phyloP scores from a whole-genome alignment of 2,888 invertebrate genomes.

The Micropterix aruncella region DNA sequence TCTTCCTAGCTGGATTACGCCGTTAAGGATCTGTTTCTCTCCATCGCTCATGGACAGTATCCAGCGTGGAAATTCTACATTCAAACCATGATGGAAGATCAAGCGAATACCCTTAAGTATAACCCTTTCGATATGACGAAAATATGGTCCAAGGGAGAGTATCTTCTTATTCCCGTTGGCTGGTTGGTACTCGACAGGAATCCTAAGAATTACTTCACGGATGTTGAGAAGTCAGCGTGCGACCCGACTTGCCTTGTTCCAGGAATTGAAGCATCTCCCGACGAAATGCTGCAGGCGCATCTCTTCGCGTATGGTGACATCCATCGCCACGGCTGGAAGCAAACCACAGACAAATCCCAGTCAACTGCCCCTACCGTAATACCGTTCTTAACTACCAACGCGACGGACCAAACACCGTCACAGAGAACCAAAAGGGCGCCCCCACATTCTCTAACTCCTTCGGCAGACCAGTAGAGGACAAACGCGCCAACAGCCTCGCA shows the following conservation, averaged over 20 bases:
- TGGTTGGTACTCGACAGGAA: constrained; percentile 31
- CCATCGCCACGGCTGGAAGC: constrained; percentile 43
- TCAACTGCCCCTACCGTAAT: constrained; percentile 49
- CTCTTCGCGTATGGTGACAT: constrained; percentile 38
- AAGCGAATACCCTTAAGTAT: constrained; percentile 22
- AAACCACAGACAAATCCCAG: constrained; percentile 39
- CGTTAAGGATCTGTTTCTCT: constrained; percentile 22
- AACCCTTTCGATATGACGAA: constrained; percentile 34
- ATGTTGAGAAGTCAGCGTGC: constrained; percentile 36
- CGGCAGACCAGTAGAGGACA: constrained; percentile 64
- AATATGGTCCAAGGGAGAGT: constrained; percentile 29
- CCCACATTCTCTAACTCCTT: constrained; percentile 97
- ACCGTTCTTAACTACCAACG: constrained; percentile 68
- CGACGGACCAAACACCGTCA: constrained; percentile 67
- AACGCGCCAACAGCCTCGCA: constrained; percentile 43
- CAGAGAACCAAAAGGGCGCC: constrained; percentile 69
- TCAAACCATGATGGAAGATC: constrained; percentile 25
- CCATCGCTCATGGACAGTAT: constrained; percentile 21
- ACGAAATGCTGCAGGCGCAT: constrained; percentile 35
- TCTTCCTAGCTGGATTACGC: constrained; percentile 22
- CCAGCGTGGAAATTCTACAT: constrained; percentile 30
- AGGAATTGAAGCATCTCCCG: constrained; percentile 38
- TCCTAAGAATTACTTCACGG: constrained; percentile 32
- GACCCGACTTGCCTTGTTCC: too few relatives aligned
- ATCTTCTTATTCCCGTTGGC: constrained; percentile 33